A percentile compares a stretch with the other conserved stretches of the same genome.
Evolutionary conservation across 1,140 invertebrate species (phyloP).

Genomic region (roundworm (Caenorhabditis elegans)): WBcel235 BX284606.5:4566501-4567000

Average conservation of each 20-base stretch:
- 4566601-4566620: too few species aligned
- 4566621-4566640: too few species aligned
- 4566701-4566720: too few species aligned
- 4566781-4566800: slow-evolving; percentile 70
- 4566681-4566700: too few species aligned
- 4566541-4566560: too few species aligned
- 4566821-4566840: slow-evolving; percentile 72
- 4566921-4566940: slow-evolving; percentile 41
- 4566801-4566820: slow-evolving; percentile 71
- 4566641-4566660: too few species aligned
- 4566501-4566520: too few species aligned
- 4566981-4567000: slow-evolving; percentile 49
- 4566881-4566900: background rate
- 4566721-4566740: too few species aligned
- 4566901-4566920: background rate
- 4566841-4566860: slow-evolving; percentile 72
- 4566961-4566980: slow-evolving; percentile 55
- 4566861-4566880: slow-evolving; percentile 70
- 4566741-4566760: background rate
- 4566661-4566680: too few species aligned
- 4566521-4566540: too few species aligned
- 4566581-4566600: too few species aligned
- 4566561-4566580: too few species aligned
- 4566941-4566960: slow-evolving; percentile 66
- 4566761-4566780: slow-evolving; percentile 70